Percentiles rank a stretch among this genome's conserved stretches.
Conservation (phyloP, 2,113 vertebrate species). For the Ciconia stormi region DNA sequence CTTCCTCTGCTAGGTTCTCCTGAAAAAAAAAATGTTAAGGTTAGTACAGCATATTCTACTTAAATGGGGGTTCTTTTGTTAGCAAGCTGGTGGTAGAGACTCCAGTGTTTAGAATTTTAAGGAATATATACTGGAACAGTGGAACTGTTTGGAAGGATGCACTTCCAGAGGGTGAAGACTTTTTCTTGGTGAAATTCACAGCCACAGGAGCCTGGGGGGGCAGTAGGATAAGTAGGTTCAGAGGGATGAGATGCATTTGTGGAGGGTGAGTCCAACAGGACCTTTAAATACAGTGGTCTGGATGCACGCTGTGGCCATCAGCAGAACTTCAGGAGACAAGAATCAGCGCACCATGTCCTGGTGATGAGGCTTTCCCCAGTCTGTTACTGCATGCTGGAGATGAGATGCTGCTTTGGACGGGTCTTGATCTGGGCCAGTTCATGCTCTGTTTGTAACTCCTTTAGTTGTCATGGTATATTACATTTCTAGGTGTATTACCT, state of each 20-base stretch:
- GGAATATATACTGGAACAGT: not conserved
- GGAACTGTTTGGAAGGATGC: not conserved
- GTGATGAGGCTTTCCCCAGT: not conserved
- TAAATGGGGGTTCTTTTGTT: not conserved
- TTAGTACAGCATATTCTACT: not conserved
- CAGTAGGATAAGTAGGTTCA: not conserved
- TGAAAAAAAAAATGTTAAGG: not conserved
- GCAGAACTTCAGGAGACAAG: not conserved
- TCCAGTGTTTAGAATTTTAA: not conserved
- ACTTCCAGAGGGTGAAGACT: not conserved
- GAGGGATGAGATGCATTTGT: not conserved
- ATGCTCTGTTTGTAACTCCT: no score
- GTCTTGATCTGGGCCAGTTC: not conserved
- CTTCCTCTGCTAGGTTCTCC: not conserved
- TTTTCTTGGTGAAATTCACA: not conserved
- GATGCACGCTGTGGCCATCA: not conserved
- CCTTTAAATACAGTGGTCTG: not conserved
- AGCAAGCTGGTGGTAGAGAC: not conserved
- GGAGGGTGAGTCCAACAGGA: not conserved
- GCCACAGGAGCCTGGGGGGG: not conserved
- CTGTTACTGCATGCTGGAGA: not conserved
- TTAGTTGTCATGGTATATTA: not conserved
- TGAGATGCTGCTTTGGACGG: not conserved
- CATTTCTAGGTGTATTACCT: not conserved
- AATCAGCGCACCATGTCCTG: not conserved